These are phyloP conservation scores for Ceratosolen fusciceps DNA, from an alignment of 1,140 invertebrate genomes.

Conservation along the genomic window DNA sequence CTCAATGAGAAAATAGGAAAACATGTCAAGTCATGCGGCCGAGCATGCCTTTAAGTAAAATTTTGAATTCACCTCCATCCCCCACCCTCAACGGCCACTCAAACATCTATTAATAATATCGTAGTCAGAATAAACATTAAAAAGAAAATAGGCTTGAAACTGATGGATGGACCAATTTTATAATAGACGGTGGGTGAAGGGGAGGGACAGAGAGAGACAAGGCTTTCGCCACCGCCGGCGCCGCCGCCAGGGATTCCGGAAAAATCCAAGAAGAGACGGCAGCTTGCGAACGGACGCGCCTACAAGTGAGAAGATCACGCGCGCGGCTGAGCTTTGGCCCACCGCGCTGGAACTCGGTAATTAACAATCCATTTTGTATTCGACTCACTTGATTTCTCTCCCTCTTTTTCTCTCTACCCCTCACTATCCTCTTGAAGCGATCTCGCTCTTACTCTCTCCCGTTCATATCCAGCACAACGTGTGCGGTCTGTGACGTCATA, in stretches of 20 bases:
- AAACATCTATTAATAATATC: conserved; percentile 20
- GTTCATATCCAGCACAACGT: conserved; percentile 57
- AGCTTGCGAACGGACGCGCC: conserved; percentile 25
- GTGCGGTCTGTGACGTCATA: conserved; percentile 72
- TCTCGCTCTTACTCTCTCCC: conserved; percentile 37
- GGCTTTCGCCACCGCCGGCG: neutral
- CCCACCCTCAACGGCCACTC: neutral
- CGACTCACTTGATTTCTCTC: conserved; percentile 64
- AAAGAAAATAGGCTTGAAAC: neutral
- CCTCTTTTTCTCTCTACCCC: conserved; percentile 1
- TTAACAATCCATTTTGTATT: conserved; percentile 72
- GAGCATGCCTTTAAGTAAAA: neutral
- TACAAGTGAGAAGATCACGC: conserved; percentile 43
- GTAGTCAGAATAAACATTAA: neutral
- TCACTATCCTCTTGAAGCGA: conserved; percentile 45
- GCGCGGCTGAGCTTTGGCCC: conserved; percentile 42
- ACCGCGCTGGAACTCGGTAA: conserved; percentile 59
- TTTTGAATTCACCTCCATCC: neutral
- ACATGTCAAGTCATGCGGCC: conserved; percentile 24
- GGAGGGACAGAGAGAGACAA: neutral
- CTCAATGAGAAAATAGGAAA: conserved; percentile 5
- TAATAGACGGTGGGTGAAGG: neutral
- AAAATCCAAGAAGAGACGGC: conserved; percentile 33
- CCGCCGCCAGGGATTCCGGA: neutral
- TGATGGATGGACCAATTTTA: neutral